Evolutionary conservation across 2,113 vertebrate species (phyloP), one percentile per base, ranked within the genome.

Genomic region (Atrichornis clamosus): DNA sequence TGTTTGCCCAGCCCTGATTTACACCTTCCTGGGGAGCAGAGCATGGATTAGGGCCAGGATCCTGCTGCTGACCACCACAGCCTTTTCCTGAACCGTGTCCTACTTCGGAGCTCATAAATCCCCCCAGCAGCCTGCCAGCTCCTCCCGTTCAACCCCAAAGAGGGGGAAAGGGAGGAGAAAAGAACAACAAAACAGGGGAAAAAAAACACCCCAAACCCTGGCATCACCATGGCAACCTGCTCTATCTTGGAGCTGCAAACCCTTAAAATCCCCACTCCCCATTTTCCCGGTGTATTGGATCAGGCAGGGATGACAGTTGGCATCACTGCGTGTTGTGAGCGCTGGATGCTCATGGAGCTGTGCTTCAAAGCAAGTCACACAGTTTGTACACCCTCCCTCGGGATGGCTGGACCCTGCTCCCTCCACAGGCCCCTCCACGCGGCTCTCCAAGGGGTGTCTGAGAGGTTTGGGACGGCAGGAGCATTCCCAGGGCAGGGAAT

Each of bases 201-300:
- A 53, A 42, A 33, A 35, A 35, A 11, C 23, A 13, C 11, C 15
- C 9, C 13, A 14, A 27, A 21, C 3, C 12, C 21, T 68, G 35
- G 53, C 53, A 91, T 97, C 77, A 6, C 96, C 92, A 97, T 96
- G 89, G 89, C 90, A 97, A 97, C 95, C 13, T 55, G 68, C 59
- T 88, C 39, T 26, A 91, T 64, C 58, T 70, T 19, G 19, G 56
- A 12, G 19, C 72, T 64, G 67, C 64, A 63, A 83, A 77, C 24
- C 67, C 84, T 89, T 59, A 7, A 15, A 24, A 68, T 52, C 35
- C 95, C 90, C 60, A 58, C 75, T 95, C 70, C 94, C 80, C 78
- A 33, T 90, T 93, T 77, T 42, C 28, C 49, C 50, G 72, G 11
- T 6, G 41, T 6, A 1, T 32, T 64, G 44, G 11, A 32, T 49